Percentiles rank a stretch among this genome's conserved stretches.
These are phyloP conservation scores for Gortyna flavago DNA, from an alignment of 2,888 invertebrate species.

Conservation along the genomic window DNA sequence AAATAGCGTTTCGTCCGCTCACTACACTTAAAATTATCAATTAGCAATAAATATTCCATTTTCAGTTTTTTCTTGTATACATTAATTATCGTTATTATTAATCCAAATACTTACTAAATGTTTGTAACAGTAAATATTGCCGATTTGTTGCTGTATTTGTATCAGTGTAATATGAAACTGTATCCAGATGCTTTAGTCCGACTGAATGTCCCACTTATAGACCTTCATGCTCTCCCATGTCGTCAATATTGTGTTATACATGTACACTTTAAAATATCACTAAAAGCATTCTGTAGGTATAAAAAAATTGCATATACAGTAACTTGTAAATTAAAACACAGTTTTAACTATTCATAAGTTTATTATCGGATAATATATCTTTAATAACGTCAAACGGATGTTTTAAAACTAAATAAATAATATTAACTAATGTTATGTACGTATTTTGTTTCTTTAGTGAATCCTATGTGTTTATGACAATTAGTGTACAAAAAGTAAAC, in stretches of 20 bases:
- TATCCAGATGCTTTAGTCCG: neutral
- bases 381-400: slow-evolving; percentile 32
- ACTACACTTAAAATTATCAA: neutral
- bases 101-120: slow-evolving; percentile 17
- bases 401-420: slow-evolving; percentile 51
- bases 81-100: slow-evolving; percentile 28
- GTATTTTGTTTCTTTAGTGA: slow-evolving; percentile 33
- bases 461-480: slow-evolving; percentile 11
- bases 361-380: slow-evolving; percentile 31
- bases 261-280: neutral
- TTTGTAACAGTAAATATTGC: slow-evolving; percentile 16
- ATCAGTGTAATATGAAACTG: neutral
- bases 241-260: neutral
- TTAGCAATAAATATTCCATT: slow-evolving; percentile 39
- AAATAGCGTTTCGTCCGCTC: neutral
- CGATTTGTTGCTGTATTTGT: neutral
- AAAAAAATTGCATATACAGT: neutral
- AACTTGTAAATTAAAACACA: slow-evolving; percentile 36
- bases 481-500: neutral
- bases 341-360: slow-evolving; percentile 30
- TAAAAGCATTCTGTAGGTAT: neutral
- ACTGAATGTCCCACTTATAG: neutral
- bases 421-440: slow-evolving; percentile 28
- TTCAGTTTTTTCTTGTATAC: slow-evolving; percentile 4
- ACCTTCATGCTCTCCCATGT: neutral